A percentile compares a stretch with the other conserved stretches of the same genome.
Evolutionary conservation across 2,888 invertebrate genomes (phyloP).

Genomic region (Melinaea marsaeus): DNA sequence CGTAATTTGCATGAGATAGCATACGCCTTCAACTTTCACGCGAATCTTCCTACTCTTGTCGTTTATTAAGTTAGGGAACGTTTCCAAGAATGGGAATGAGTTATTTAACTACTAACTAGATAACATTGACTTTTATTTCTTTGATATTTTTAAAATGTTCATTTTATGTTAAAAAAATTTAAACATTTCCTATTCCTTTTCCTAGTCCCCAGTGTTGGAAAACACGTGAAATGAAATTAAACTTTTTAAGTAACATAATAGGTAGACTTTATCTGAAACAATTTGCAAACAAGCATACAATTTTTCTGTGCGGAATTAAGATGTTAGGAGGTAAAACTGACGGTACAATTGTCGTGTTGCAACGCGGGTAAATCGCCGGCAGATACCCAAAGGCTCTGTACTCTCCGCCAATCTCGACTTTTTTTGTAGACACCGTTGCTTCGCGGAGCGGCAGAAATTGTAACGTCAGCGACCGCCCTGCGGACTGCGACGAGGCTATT

Average conservation of each 20-base stretch:
- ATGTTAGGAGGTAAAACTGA: constrained; percentile 70
- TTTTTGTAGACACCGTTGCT: constrained; percentile 60
- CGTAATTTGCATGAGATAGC: constrained; percentile 79
- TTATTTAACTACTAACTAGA: constrained; percentile 73
- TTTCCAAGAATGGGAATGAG: constrained; percentile 75
- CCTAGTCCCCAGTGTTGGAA: neutral
- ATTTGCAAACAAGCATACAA: constrained; percentile 62
- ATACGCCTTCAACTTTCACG: constrained; percentile 78
- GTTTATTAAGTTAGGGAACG: constrained; percentile 75
- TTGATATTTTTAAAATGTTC: constrained; percentile 9
- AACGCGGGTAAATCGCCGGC: constrained; percentile 66
- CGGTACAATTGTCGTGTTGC: constrained; percentile 72
- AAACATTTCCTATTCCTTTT: neutral
- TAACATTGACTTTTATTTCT: constrained; percentile 59
- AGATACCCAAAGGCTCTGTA: constrained; percentile 65
- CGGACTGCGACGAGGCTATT: constrained; percentile 68
- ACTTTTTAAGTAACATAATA: constrained; percentile 20
- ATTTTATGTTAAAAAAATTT: neutral
- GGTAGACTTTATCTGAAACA: constrained; percentile 42
- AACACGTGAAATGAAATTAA: constrained; percentile 9
- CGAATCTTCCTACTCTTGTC: constrained; percentile 73
- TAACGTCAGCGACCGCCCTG: constrained; percentile 67
- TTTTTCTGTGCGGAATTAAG: constrained; percentile 68
- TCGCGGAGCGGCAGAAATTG: constrained; percentile 57
- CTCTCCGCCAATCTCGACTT: constrained; percentile 68